Conservation (phyloP, 1,140 invertebrate genomes). For the Episyrphus balteatus region DNA sequence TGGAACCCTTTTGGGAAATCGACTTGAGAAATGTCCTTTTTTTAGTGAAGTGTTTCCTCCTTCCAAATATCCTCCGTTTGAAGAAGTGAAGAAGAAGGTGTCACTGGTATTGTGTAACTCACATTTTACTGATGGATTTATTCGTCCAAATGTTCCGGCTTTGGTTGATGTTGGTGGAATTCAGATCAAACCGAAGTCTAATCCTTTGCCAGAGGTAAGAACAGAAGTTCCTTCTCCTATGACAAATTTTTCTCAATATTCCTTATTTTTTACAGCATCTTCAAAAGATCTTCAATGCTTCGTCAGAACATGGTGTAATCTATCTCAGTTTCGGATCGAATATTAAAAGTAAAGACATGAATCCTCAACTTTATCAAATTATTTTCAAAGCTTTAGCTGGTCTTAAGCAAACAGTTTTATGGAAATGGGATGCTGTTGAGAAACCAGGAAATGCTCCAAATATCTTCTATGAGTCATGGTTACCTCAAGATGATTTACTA, state of each 20-base stretch:
- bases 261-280: slow-evolving; percentile 39
- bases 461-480: slow-evolving; percentile 46
- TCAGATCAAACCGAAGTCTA: too few relatives aligned
- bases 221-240: too few relatives aligned
- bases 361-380: slow-evolving; percentile 37
- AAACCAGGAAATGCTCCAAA: slow-evolving; percentile 42
- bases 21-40: not conserved
- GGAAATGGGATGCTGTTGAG: slow-evolving; percentile 48
- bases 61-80: slow-evolving; percentile 5
- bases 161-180: too few relatives aligned
- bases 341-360: slow-evolving; percentile 30
- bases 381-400: too few relatives aligned
- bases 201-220: too few relatives aligned
- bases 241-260: too few relatives aligned
- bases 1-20: too few relatives aligned
- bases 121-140: slow-evolving; percentile 29
- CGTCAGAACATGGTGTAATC: slow-evolving; percentile 40
- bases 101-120: slow-evolving; percentile 24
- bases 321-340: slow-evolving; percentile 46
- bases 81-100: slow-evolving; percentile 18
- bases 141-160: slow-evolving; percentile 33
- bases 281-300: too few relatives aligned
- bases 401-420: slow-evolving; percentile 47
- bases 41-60: slow-evolving; percentile 14
- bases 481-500: slow-evolving; percentile 51